Conservation (phyloP, 2,888 invertebrate genomes). For the Bedellia somnulentella region DNA sequence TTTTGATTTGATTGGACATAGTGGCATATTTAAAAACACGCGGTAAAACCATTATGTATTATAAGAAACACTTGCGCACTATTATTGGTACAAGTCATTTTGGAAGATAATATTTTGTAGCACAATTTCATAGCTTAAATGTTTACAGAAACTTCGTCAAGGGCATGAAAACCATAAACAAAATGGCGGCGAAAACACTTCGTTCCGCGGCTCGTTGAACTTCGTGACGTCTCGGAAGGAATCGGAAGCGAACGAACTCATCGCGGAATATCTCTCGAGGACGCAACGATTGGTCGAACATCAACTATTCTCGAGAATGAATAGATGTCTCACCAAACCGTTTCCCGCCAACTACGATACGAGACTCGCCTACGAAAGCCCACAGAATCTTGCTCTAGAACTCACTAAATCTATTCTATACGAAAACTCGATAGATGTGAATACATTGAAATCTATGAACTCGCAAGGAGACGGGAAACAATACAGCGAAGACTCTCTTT, state of each 20-base stretch:
- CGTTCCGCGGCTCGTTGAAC: constrained; percentile 13
- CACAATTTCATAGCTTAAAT: too few species aligned
- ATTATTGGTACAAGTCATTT: too few species aligned
- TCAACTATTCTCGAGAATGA: constrained; percentile 18
- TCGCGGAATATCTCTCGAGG: constrained; percentile 40
- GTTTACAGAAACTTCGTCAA: constrained; percentile 13
- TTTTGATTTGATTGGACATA: constrained; percentile 32
- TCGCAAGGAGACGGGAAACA: constrained; percentile 20
- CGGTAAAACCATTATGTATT: too few species aligned
- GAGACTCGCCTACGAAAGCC: constrained; percentile 26
- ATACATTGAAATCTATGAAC: constrained; percentile 18
- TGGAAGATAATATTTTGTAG: too few species aligned
- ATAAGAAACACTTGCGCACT: constrained; percentile 10
- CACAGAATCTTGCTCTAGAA: constrained; percentile 32
- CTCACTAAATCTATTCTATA: constrained; percentile 28
- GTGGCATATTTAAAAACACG: constrained; percentile 34
- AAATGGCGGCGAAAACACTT: constrained; percentile 8
- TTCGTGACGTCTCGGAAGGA: too few species aligned
- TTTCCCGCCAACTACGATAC: constrained; percentile 16
- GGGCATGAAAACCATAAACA: background rate
- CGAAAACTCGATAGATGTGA: constrained; percentile 24
- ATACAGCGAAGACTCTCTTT: constrained; percentile 56
- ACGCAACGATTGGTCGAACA: constrained; percentile 25
- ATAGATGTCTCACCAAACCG: constrained; percentile 14
- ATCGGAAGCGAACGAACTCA: constrained; percentile 12